These are phyloP conservation scores for Ibycter americanus DNA, from an alignment of 2,797 vertebrate species.

Conservation along the genomic window DNA sequence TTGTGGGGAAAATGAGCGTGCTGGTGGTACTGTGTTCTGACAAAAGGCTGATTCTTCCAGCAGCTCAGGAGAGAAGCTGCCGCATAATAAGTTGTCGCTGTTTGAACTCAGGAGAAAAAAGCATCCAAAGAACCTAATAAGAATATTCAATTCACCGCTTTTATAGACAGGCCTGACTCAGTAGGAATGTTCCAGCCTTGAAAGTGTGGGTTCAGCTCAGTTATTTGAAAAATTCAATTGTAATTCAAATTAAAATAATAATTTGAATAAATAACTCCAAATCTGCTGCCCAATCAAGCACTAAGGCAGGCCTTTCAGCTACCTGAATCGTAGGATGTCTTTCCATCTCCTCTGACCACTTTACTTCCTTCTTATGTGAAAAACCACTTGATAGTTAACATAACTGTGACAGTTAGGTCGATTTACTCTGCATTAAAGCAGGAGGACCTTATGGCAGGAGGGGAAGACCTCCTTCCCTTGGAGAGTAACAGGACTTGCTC, in stretches of 20 bases:
- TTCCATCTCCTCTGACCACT: background rate
- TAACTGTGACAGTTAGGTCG: background rate
- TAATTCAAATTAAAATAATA: conserved; percentile 40
- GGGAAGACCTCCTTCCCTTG: background rate
- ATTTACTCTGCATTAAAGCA: background rate
- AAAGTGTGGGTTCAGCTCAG: background rate
- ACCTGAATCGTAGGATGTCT: background rate
- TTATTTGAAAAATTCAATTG: background rate
- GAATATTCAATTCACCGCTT: conserved; percentile 21
- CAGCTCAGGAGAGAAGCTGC: background rate
- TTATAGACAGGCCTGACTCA: background rate
- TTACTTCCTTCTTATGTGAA: background rate
- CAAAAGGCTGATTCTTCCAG: background rate
- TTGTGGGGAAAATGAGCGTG: background rate
- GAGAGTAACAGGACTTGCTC: background rate
- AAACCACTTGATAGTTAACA: background rate
- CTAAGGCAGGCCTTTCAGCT: background rate
- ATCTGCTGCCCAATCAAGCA: background rate
- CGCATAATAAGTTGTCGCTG: background rate
- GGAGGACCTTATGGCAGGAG: background rate
- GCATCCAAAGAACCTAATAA: conserved; percentile 7
- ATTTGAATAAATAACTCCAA: background rate
- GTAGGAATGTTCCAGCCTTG: background rate
- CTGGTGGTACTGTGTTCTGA: background rate
- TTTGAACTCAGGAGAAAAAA: conserved; percentile 38